Conservation (phyloP, 2,113 vertebrate species). For the Morone saxatilis region DNA sequence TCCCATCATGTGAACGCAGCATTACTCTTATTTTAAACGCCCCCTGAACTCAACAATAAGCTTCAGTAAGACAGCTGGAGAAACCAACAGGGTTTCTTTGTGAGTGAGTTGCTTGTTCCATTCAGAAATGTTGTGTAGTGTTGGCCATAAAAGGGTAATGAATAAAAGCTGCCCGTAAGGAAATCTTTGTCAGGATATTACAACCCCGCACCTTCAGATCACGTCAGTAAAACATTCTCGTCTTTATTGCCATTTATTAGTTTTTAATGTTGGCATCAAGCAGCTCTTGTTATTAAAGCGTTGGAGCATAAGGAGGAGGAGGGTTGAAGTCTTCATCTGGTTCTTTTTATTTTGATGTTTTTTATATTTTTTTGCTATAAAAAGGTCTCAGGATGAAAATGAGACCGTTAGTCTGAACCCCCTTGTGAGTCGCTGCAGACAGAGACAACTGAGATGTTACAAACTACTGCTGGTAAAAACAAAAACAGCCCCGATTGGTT, state of each 20-base stretch:
- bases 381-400: neutral
- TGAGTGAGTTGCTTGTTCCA: conserved; percentile 24
- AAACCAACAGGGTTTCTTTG: neutral
- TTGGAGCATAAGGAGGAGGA: neutral
- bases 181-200: conserved; percentile 10
- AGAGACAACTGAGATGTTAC: no score
- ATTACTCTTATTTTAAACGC: neutral
- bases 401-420: neutral
- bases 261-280: neutral
- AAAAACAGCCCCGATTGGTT: no score
- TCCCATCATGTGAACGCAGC: conserved; percentile 4
- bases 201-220: neutral
- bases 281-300: neutral
- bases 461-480: no score
- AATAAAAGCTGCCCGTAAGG: conserved; percentile 25
- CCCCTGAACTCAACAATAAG: neutral
- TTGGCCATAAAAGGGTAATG: conserved; percentile 36
- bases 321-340: neutral
- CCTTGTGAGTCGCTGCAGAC: neutral
- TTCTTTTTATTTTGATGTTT: neutral
- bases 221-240: neutral
- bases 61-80: conserved; percentile 35
- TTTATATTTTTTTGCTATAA: neutral
- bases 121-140: conserved; percentile 37
- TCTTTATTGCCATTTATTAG: neutral